Conservation (phyloP, 2,888 invertebrate genomes). For the Aphelenchoides bicaudatus region DNA sequence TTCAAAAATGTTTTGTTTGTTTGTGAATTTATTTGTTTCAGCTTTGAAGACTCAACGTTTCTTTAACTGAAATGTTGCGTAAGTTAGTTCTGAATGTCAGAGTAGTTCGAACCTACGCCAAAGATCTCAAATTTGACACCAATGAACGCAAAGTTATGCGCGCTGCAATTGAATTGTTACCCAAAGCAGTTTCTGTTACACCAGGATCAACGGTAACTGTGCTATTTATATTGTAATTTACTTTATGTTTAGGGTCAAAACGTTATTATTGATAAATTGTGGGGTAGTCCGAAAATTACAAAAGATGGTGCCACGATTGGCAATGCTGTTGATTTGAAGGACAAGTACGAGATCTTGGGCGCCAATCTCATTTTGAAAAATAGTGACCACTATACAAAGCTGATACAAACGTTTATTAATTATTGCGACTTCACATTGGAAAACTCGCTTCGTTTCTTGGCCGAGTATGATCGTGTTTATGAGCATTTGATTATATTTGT, state of each 20-base stretch:
- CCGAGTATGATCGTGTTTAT: slow-evolving; percentile 28
- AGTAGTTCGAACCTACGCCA: slow-evolving; percentile 66
- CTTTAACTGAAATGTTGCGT: too few relatives aligned
- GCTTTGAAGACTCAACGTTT: too few relatives aligned
- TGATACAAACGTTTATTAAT: slow-evolving; percentile 38
- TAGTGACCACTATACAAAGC: slow-evolving; percentile 33
- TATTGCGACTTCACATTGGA: slow-evolving; percentile 42
- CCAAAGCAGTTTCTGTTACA: slow-evolving; percentile 99
- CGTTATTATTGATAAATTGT: slow-evolving; percentile 96
- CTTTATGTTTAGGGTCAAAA: slow-evolving; percentile 74
- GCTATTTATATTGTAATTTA: neutral
- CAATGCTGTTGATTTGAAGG: slow-evolving; percentile 93
- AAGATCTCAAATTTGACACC: slow-evolving; percentile 94
- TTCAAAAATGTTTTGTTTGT: too few relatives aligned
- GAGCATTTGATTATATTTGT: neutral
- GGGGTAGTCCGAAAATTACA: slow-evolving; percentile 99
- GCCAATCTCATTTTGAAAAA: slow-evolving; percentile 92
- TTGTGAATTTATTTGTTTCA: too few relatives aligned
- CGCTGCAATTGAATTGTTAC: slow-evolving; percentile 92
- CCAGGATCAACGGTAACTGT: slow-evolving; percentile 87
- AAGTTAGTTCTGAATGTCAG: neutral
- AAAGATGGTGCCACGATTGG: slow-evolving; percentile 99
- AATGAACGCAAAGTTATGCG: slow-evolving; percentile 96
- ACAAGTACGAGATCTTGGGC: slow-evolving; percentile 97
- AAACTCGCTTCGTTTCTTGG: slow-evolving; percentile 41